Evolutionary conservation across 2,797 vertebrate species (phyloP).

Genomic region (Apogon hyalosoma): DNA sequence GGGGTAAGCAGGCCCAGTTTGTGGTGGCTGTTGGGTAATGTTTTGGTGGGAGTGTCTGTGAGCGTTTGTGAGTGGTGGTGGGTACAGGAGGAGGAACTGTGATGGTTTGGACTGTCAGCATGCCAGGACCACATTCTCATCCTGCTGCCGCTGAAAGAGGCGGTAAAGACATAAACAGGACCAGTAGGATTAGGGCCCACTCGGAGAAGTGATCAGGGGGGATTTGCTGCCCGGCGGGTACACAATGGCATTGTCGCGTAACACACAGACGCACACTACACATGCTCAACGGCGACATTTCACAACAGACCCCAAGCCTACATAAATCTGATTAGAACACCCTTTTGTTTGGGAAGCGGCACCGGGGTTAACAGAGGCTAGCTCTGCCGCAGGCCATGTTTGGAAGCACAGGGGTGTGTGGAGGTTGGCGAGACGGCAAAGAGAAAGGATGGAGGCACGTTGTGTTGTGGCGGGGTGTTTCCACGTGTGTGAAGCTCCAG

Average conservation of each 20-base stretch:
- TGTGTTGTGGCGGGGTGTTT: conserved; percentile 73
- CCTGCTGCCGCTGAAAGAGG: conserved; percentile 69
- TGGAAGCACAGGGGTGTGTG: conserved; percentile 59
- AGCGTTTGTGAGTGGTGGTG: conserved; percentile 32
- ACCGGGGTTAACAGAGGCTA: conserved; percentile 70
- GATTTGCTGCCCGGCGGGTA: conserved; percentile 79
- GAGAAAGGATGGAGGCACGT: conserved; percentile 55
- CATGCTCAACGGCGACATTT: conserved; percentile 74
- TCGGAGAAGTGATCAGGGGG: conserved; percentile 82
- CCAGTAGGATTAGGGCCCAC: conserved; percentile 80
- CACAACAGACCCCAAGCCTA: conserved; percentile 75
- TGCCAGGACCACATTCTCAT: conserved; percentile 80
- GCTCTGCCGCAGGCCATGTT: conserved; percentile 54
- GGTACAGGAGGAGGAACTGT: conserved; percentile 45
- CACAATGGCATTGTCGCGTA: conserved; percentile 78
- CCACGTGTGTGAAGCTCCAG: conserved; percentile 75
- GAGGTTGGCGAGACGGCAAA: conserved; percentile 47
- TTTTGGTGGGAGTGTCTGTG: conserved; percentile 62
- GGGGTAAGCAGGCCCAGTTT: conserved; percentile 46
- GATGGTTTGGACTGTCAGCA: conserved; percentile 67
- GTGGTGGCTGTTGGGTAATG: conserved; percentile 25
- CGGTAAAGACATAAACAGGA: conserved; percentile 82
- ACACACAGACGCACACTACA: conserved; percentile 71
- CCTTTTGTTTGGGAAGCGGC: conserved; percentile 79
- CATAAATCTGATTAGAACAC: conserved; percentile 80